phyloP scores from a whole-genome alignment of 2,113 vertebrate genomes.

The Oncorhynchus mykiss region DNA sequence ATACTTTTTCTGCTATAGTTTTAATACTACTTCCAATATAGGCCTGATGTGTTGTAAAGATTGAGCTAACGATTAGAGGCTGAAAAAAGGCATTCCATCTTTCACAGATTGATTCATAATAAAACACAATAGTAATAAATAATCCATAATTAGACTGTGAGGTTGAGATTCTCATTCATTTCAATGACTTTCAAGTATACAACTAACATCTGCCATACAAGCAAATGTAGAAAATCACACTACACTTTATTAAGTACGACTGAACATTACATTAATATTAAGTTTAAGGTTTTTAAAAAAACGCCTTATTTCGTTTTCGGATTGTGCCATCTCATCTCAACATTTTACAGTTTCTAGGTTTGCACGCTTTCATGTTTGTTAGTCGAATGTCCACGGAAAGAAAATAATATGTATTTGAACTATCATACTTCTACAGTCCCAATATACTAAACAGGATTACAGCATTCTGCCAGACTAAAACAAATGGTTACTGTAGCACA shows the following conservation, averaged over 20 bases:
- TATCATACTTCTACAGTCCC: too few species aligned
- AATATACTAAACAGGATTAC: too few species aligned
- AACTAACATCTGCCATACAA: background rate
- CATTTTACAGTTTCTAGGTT: background rate
- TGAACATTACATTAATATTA: background rate
- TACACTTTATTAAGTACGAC: background rate
- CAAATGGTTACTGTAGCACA: background rate
- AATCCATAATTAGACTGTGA: too few species aligned
- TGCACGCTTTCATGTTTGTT: background rate
- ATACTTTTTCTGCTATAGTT: too few species aligned
- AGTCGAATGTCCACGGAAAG: too few species aligned
- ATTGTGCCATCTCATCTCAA: background rate
- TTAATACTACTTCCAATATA: too few species aligned
- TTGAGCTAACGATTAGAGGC: too few species aligned
- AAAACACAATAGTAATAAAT: too few species aligned
- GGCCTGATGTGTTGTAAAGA: too few species aligned
- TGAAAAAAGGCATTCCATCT: too few species aligned
- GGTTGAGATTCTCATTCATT: background rate
- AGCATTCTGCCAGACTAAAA: background rate
- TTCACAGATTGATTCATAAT: too few species aligned
- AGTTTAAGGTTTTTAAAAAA: background rate
- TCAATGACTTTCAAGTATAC: background rate
- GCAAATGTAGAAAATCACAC: background rate
- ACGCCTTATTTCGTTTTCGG: background rate
- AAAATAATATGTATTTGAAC: too few species aligned